Evolutionary conservation across 2,888 invertebrate genomes (phyloP).

Genomic region (Phalera bucephala): DNA sequence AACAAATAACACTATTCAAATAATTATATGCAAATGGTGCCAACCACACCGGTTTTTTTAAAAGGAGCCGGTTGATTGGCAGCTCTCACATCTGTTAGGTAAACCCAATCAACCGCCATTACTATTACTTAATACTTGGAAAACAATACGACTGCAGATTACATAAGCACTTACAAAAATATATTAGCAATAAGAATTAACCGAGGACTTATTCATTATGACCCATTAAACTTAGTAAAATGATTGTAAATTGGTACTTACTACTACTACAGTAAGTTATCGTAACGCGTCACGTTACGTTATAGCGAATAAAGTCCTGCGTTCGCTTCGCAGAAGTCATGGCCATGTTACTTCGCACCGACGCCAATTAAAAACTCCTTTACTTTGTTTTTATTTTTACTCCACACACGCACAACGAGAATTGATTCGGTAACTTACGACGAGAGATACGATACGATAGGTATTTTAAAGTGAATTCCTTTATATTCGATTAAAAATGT

Average conservation of each 20-base stretch:
- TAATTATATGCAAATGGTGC: too few relatives aligned
- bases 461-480: slow-evolving; percentile 28
- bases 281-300: too few relatives aligned
- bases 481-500: slow-evolving; percentile 13
- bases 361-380: slow-evolving; percentile 57
- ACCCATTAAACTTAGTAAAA: too few relatives aligned
- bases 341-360: slow-evolving; percentile 42
- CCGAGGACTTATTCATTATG: too few relatives aligned
- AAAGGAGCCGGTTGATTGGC: too few relatives aligned
- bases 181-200: background rate
- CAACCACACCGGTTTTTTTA: too few relatives aligned
- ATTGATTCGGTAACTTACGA: slow-evolving; percentile 35
- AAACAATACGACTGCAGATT: slow-evolving; percentile 9
- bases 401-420: slow-evolving; percentile 37
- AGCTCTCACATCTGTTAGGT: too few relatives aligned
- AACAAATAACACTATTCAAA: too few relatives aligned
- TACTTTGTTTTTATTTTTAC: slow-evolving; percentile 49
- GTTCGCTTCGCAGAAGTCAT: slow-evolving; percentile 48
- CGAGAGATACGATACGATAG: too few relatives aligned
- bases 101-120: background rate
- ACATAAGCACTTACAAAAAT: slow-evolving; percentile 16
- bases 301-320: too few relatives aligned
- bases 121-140: background rate
- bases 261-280: too few relatives aligned
- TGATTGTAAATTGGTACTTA: too few relatives aligned